Evolutionary conservation across 1,140 invertebrate species (phyloP).

Genomic region (Dolichoris vasculosae): DNA sequence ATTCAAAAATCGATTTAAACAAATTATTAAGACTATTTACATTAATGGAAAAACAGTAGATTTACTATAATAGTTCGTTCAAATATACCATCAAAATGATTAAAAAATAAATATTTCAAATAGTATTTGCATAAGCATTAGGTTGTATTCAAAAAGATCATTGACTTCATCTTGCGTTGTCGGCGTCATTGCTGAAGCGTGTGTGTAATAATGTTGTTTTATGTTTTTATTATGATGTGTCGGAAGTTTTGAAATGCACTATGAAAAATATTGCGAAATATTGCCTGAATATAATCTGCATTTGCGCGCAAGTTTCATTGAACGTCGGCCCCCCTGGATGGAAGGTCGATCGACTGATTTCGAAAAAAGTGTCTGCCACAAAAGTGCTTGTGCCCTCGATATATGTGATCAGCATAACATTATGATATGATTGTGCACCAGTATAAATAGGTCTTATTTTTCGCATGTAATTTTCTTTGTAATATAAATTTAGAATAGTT

Average conservation of each 20-base stretch:
- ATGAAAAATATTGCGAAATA: conserved; percentile 38
- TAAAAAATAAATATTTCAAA: background rate
- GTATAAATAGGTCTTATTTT: background rate
- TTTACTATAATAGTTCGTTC: background rate
- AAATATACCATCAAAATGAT: background rate
- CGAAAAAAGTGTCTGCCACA: background rate
- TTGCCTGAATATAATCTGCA: background rate
- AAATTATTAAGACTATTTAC: background rate
- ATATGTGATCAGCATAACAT: background rate
- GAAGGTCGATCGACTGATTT: conserved; percentile 38
- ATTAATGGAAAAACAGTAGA: background rate
- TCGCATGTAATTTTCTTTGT: background rate
- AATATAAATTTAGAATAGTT: background rate
- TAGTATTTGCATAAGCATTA: background rate
- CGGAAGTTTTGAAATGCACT: conserved; percentile 46
- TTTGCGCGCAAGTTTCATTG: conserved; percentile 22
- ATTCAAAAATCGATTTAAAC: no score
- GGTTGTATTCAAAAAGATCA: conserved; percentile 19
- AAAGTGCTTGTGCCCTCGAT: conserved; percentile 19
- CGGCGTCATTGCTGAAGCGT: background rate
- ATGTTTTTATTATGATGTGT: conserved; percentile 39
- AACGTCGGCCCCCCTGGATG: background rate
- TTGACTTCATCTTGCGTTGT: conserved; percentile 35
- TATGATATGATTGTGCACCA: background rate
- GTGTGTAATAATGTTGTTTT: conserved; percentile 1